A percentile compares a stretch with the other conserved stretches of the same genome.
These are phyloP conservation scores for Aviceda subcristata DNA, from an alignment of 2,113 vertebrate genomes.

Conservation along the genomic window DNA sequence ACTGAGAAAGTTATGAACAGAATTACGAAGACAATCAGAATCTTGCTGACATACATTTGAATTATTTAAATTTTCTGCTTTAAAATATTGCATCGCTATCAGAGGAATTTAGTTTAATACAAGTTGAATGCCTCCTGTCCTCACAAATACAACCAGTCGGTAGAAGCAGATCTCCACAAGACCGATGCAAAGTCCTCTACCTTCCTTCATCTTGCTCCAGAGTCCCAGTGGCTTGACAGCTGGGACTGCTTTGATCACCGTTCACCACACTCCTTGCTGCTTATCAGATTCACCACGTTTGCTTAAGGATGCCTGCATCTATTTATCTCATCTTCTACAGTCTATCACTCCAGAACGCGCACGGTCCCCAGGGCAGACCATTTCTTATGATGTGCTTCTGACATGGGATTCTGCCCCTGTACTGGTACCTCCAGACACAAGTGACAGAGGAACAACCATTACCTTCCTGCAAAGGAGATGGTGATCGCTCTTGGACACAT, in stretches of 20 bases:
- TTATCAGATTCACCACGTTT: not conserved
- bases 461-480: not conserved
- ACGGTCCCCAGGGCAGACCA: fast-evolving
- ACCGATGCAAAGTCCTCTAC: fast-evolving
- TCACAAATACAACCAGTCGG: not conserved
- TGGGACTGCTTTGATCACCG: not conserved
- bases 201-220: not conserved
- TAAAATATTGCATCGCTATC: not conserved
- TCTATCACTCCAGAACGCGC: fast-evolving
- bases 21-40: not conserved
- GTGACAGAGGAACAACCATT: fast-evolving
- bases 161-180: not conserved
- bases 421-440: not conserved
- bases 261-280: not conserved
- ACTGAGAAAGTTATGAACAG: not conserved
- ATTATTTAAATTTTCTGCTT: not conserved
- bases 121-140: not conserved
- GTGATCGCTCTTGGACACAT: fast-evolving
- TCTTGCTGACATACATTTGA: not conserved
- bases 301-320: not conserved
- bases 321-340: not conserved
- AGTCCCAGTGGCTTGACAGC: not conserved
- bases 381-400: fast-evolving
- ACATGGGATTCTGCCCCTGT: not conserved
- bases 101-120: not conserved